Conservation (phyloP, 2,888 invertebrate species). For the Diplazon laetatorius region DNA sequence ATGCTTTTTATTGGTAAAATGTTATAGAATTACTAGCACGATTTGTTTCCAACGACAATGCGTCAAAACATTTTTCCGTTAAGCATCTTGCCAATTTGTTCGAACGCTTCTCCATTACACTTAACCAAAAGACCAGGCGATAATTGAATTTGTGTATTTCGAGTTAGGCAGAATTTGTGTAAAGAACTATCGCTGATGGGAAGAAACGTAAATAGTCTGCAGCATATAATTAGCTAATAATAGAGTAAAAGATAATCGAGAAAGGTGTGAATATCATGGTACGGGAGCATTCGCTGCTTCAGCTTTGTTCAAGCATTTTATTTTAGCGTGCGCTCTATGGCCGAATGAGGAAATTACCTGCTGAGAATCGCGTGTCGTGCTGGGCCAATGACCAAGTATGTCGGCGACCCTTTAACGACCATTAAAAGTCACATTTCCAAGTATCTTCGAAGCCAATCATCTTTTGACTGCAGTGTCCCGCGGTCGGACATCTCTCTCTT, state of each 20-base stretch:
- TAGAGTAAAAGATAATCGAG: background rate
- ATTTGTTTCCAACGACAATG: background rate
- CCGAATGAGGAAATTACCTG: constrained; percentile 57
- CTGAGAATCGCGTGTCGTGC: constrained; percentile 63
- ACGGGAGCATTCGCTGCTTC: constrained; percentile 5
- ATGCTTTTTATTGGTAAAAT: constrained; percentile 31
- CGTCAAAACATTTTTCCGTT: background rate
- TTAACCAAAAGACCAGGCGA: background rate
- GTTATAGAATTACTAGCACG: constrained; percentile 19
- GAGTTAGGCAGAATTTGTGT: constrained; percentile 2
- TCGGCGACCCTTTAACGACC: constrained; percentile 60
- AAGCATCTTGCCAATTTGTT: constrained; percentile 9
- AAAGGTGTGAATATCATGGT: constrained; percentile 34
- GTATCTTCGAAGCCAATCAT: background rate
- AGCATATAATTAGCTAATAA: constrained; percentile 2
- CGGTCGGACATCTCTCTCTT: too few relatives aligned
- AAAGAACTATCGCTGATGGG: background rate
- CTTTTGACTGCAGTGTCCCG: too few relatives aligned
- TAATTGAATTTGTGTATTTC: background rate
- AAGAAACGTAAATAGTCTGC: background rate
- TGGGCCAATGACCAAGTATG: constrained; percentile 20
- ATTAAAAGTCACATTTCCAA: constrained; percentile 65
- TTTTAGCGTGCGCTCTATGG: constrained; percentile 64
- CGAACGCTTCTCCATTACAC: background rate
- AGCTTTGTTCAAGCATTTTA: constrained; percentile 33